Evolutionary conservation across 2,888 invertebrate species (phyloP), one percentile per base, ranked within the genome.

Genomic region (Trichopria drosophilae): DNA sequence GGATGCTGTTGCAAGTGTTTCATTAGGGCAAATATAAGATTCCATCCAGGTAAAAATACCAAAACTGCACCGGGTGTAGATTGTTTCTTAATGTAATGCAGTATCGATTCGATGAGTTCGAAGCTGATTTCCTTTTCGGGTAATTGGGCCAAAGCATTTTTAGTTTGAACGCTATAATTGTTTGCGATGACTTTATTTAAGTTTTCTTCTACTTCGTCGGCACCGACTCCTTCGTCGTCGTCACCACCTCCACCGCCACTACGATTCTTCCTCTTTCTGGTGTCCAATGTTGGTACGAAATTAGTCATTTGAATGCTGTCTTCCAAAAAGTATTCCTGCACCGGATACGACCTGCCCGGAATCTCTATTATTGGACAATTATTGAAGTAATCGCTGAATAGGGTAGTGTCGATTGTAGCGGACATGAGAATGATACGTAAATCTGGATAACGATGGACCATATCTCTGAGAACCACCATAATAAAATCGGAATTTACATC

Each of bases 41-140:
- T 96, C 98, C 98, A 98, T 0, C 98, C 98, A 0, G 98, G 96
- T 1, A 98, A 79, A 74, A 98, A 99, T 3, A 98, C 80, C 1
- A 98, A 79, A 1, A 98, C 86, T 0, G 98, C 93, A 0, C 98
- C 98, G 0, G 87, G 85, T 22, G 84, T 79, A 1, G 79, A 78
- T 59, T 82, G 77, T 0, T 64, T 65, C 48, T 79, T 80, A 35
- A 91, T 87, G 66, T 88, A 81, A 6, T 75, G 64, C 10, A 91
- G 72, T 0, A 98, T 75, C 0, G 88, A 79, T 77, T 95, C 95
- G 55, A 98, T 87, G 6, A 98, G 79, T 71, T 97, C 96, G 73
- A 96, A 95, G 63, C 90, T 91, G 57, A 93, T 79, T 73, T 97
- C 96, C 68, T 91, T 91, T 73, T 99, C 98, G 4, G 87, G 89